phyloP scores from a whole-genome alignment of 2,797 vertebrate genomes.

The Hippoglossus hippoglossus region DNA sequence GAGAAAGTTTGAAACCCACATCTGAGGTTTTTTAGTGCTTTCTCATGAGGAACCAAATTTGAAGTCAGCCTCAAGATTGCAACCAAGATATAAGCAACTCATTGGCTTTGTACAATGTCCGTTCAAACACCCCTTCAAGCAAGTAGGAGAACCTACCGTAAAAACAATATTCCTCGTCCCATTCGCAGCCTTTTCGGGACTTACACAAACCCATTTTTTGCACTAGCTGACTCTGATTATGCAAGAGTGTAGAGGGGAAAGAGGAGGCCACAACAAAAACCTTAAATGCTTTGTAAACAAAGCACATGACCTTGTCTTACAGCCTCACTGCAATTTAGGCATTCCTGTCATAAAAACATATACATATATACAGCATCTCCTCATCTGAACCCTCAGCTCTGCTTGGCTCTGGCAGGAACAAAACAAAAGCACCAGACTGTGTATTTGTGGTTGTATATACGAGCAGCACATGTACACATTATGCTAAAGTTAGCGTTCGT shows the following conservation, averaged over 20 bases:
- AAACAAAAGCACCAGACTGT: conserved; percentile 50
- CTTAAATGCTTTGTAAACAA: conserved; percentile 50
- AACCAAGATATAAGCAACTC: too few relatives aligned
- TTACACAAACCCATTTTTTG: conserved; percentile 16
- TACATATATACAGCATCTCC: conserved; percentile 14
- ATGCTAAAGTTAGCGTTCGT: conserved; percentile 65
- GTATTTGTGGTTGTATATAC: conserved; percentile 57
- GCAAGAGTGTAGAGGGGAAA: conserved; percentile 35
- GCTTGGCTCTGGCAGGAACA: conserved; percentile 35
- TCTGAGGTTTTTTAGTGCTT: conserved; percentile 10
- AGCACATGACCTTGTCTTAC: conserved; percentile 31
- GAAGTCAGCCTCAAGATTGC: neutral
- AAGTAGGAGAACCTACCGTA: neutral
- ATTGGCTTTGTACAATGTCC: too few relatives aligned
- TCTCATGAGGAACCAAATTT: conserved; percentile 10
- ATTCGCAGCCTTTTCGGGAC: conserved; percentile 11
- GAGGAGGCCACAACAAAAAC: conserved; percentile 38
- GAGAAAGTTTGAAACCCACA: conserved; percentile 32
- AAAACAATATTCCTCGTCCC: conserved; percentile 1
- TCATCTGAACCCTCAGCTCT: neutral
- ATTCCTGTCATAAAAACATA: conserved; percentile 34
- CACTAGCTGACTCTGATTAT: conserved; percentile 52
- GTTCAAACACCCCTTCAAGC: neutral
- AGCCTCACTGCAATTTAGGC: conserved; percentile 39
- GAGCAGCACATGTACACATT: conserved; percentile 57